Base-by-base conservation (phyloP, 2,888 invertebrate species). In the Oxycera nigricornis region DNA sequence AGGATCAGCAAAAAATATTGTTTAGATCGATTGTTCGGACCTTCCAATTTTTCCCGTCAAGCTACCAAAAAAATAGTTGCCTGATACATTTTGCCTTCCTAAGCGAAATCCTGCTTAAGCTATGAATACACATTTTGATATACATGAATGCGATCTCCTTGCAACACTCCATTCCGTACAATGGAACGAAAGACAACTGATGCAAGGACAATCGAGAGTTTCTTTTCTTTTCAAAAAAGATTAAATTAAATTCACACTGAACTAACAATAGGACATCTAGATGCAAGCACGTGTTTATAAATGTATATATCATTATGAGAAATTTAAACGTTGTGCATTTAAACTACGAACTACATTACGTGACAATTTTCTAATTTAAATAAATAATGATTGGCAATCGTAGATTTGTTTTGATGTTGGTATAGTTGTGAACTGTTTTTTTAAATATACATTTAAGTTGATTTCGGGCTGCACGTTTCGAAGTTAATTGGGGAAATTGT, bases 351-450 rank as follows among this genome's bases (percentile, higher is more conserved):
- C n/a, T n/a, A 55, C 11, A 46, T 7, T 46, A 46, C n/a, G 39
- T 24, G 11, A 55, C 24, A 55, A 55, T 55, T 55, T 22, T 24
- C 55, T 55, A 55, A 17, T 55, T 22, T 22, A 24, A 55, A 55
- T 55, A 55, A 55, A 55, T 55, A 55, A 20, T 20, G 9, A 55
- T 55, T 20, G 55, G 55, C 55, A 55, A 50, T 55, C 9, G 55
- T 55, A n/a, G 9, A 22, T 55, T 55, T 22, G 20, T 20, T 55
- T 46, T 3, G 46, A 46, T 46, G 46, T 46, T 7, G 46, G 46
- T 7, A n/a, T 46, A 14, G 3, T n/a, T 3, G 46, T 11, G 35
- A 35, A 7, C 11, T 35, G 14, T 46, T 14, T 46, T 46, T 3
- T 17, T 7, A 46, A 46, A 7, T 7, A 7, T 14, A 17, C 2